phyloP scores from a whole-genome alignment of 2,888 invertebrate genomes.

The Epinotia bilunana region DNA sequence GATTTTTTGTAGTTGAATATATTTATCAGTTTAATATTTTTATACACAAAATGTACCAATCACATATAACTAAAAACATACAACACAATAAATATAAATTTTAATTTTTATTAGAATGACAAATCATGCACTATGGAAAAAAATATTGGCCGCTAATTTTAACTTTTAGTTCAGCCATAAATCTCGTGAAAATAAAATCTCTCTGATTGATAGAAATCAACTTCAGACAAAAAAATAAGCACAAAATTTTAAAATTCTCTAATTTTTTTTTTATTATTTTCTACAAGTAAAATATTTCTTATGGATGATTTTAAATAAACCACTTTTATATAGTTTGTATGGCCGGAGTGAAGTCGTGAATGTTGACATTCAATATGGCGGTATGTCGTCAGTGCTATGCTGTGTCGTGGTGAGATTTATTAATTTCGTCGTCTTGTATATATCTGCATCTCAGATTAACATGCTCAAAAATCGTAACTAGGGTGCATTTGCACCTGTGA shows the following conservation, averaged over 20 bases:
- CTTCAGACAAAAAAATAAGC: slow-evolving; percentile 76
- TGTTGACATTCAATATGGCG: slow-evolving; percentile 96
- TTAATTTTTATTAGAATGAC: background rate
- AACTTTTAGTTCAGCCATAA: slow-evolving; percentile 52
- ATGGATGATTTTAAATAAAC: slow-evolving; percentile 51
- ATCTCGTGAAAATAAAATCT: slow-evolving; percentile 67
- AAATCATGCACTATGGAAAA: background rate
- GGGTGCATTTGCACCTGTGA: slow-evolving; percentile 51
- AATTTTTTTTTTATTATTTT: slow-evolving; percentile 48
- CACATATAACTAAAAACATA: too few relatives aligned
- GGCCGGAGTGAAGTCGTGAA: slow-evolving; percentile 74
- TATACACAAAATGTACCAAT: too few relatives aligned
- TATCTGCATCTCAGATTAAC: slow-evolving; percentile 60
- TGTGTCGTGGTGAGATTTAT: slow-evolving; percentile 96
- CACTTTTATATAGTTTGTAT: slow-evolving; percentile 56
- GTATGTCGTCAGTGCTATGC: slow-evolving; percentile 98
- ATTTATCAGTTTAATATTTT: too few relatives aligned
- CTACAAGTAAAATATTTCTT: slow-evolving; percentile 51
- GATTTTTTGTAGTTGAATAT: too few relatives aligned
- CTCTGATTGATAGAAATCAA: slow-evolving; percentile 66
- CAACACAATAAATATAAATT: background rate
- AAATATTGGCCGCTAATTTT: slow-evolving; percentile 40
- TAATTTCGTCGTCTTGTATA: slow-evolving; percentile 69
- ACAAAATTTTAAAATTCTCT: slow-evolving; percentile 76
- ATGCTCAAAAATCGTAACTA: slow-evolving; percentile 54